phyloP scores from a whole-genome alignment of 2,797 vertebrate genomes.

The Anguilla anguilla region DNA sequence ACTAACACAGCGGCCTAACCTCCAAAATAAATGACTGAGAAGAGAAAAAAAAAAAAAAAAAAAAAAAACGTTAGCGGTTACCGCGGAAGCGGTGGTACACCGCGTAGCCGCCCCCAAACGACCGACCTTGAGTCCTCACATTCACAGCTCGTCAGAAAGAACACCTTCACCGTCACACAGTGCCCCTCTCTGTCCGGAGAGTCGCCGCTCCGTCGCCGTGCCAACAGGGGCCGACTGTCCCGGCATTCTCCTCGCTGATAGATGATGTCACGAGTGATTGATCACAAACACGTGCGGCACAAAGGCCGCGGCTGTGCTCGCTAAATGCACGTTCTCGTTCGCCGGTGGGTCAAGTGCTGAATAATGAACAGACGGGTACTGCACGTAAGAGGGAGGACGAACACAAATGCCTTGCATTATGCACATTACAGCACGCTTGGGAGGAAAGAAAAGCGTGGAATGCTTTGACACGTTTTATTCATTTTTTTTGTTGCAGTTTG shows the following conservation, averaged over 20 bases:
- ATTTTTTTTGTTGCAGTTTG: too few relatives aligned
- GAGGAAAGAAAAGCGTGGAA: neutral
- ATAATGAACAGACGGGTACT: neutral
- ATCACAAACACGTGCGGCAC: neutral
- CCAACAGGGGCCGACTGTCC: neutral
- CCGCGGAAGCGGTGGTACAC: too few relatives aligned
- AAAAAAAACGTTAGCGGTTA: too few relatives aligned
- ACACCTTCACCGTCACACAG: slow-evolving; percentile 36
- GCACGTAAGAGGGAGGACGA: neutral
- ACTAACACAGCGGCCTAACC: neutral
- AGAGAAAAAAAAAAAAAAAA: too few relatives aligned
- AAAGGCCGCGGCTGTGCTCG: neutral
- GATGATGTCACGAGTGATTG: neutral
- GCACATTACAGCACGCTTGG: neutral
- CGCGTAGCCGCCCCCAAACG: too few relatives aligned
- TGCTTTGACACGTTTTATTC: neutral
- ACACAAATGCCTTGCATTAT: neutral
- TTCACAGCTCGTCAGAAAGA: neutral
- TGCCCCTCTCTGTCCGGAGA: slow-evolving; percentile 33
- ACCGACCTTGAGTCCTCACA: too few relatives aligned
- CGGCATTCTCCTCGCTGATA: neutral
- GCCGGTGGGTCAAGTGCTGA: neutral
- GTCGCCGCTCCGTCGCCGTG: slow-evolving; percentile 8
- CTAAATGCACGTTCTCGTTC: neutral
- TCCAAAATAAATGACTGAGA: too few relatives aligned